A percentile compares a stretch with the other conserved stretches of the same genome.
These are phyloP conservation scores for Laodelphax striatellus DNA, from an alignment of 1,140 invertebrate genomes.

Conservation along the genomic window DNA sequence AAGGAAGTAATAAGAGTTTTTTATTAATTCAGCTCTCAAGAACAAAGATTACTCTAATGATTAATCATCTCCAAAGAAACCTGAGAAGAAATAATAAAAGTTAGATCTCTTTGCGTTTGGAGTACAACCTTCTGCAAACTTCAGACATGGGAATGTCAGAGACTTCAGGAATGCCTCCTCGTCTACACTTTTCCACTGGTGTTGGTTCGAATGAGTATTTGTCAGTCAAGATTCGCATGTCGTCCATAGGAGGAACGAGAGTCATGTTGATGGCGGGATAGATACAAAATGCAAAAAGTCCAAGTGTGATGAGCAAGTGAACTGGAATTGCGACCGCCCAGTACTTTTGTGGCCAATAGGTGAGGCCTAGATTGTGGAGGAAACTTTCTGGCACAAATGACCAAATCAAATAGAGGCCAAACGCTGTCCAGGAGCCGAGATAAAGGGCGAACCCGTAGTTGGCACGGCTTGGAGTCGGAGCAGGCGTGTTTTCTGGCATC, in stretches of 20 bases:
- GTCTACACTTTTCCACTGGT: constrained; percentile 5
- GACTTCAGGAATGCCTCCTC: constrained; percentile 39
- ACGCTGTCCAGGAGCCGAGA: constrained; percentile 60
- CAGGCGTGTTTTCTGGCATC: constrained; percentile 70
- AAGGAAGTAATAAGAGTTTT: no score
- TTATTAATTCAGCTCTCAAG: no score
- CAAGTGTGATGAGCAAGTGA: constrained; percentile 52
- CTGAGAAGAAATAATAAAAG: no score
- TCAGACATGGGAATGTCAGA: constrained; percentile 45
- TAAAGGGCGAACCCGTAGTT: constrained; percentile 87
- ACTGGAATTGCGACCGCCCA: constrained; percentile 80
- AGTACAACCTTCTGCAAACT: constrained; percentile 43
- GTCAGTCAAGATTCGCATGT: constrained; percentile 58
- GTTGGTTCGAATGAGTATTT: constrained; percentile 29
- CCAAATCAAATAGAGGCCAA: constrained; percentile 75
- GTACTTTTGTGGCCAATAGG: constrained; percentile 75
- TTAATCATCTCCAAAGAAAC: no score
- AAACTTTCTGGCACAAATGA: constrained; percentile 60
- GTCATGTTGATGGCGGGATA: constrained; percentile 74
- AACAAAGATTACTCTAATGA: no score
- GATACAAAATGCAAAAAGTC: constrained; percentile 67
- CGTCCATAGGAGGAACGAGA: constrained; percentile 58
- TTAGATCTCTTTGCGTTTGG: constrained; percentile 18
- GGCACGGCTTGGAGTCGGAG: constrained; percentile 62
- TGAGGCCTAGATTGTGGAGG: constrained; percentile 57